phyloP scores from a whole-genome alignment of 2,888 invertebrate species.

The Luffia ferchaultella region DNA sequence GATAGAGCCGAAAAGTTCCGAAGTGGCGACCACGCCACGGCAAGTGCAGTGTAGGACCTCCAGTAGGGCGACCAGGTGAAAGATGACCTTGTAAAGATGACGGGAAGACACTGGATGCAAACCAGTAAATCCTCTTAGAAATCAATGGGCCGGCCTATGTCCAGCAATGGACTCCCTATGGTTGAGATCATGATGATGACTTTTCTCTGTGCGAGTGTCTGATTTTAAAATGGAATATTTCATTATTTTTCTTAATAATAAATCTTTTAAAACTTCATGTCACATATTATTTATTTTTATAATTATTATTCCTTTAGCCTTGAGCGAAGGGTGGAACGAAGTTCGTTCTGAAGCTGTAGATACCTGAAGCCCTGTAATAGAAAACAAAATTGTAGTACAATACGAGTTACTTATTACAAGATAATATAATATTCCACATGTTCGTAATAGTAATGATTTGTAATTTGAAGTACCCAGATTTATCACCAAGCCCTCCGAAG shows the following conservation, averaged over 20 bases:
- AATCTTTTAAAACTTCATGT: neutral
- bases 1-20: too few species aligned
- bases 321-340: slow-evolving; percentile 21
- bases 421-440: too few species aligned
- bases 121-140: too few species aligned
- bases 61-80: neutral
- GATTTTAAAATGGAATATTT: too few species aligned
- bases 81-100: neutral
- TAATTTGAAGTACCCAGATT: slow-evolving; percentile 25
- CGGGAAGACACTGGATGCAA: neutral
- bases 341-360: slow-evolving; percentile 25
- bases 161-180: too few species aligned
- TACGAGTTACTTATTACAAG: too few species aligned
- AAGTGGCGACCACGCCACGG: too few species aligned
- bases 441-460: slow-evolving; percentile 9
- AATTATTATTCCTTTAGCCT: slow-evolving; percentile 13
- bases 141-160: too few species aligned
- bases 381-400: neutral
- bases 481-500: slow-evolving; percentile 36
- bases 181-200: too few species aligned
- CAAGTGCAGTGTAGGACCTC: neutral
- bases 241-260: too few species aligned
- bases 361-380: slow-evolving; percentile 22
- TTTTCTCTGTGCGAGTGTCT: too few species aligned
- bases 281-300: neutral